These are phyloP conservation scores for Rhinichthys klamathensis DNA, from an alignment of 2,113 vertebrate species.

Conservation along the genomic window DNA sequence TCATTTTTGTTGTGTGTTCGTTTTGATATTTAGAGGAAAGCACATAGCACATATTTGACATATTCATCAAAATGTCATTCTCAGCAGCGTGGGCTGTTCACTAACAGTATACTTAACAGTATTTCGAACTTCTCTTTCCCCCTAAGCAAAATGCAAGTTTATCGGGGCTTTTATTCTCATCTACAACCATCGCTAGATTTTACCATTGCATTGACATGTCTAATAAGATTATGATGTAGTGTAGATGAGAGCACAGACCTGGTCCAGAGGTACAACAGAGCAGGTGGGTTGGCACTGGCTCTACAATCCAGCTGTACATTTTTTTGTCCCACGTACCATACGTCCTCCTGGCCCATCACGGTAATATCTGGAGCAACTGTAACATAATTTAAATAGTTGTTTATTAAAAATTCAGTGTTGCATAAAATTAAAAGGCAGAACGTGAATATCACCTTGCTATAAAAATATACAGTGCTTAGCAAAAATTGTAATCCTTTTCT, in stretches of 20 bases:
- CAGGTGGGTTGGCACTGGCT: slow-evolving; percentile 91
- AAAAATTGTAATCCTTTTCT: background rate
- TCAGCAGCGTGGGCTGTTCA: too few relatives aligned
- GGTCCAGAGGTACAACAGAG: slow-evolving; percentile 84
- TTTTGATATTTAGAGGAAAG: too few relatives aligned
- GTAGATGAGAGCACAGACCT: slow-evolving; percentile 77
- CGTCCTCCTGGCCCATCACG: slow-evolving; percentile 82
- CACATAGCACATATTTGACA: too few relatives aligned
- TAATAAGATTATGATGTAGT: background rate
- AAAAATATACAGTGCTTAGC: background rate
- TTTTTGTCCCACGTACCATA: slow-evolving; percentile 90
- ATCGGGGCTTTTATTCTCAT: background rate
- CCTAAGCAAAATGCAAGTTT: too few relatives aligned
- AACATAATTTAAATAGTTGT: slow-evolving; percentile 18
- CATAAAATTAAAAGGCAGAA: slow-evolving; percentile 3
- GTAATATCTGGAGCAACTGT: slow-evolving; percentile 89
- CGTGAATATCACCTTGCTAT: background rate
- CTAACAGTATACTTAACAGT: too few relatives aligned
- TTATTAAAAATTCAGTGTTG: background rate
- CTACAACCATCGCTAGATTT: background rate
- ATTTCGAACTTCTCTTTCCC: too few relatives aligned
- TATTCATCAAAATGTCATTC: too few relatives aligned
- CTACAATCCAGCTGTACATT: slow-evolving; percentile 88
- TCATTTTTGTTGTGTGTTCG: too few relatives aligned
- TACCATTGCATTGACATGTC: slow-evolving; percentile 1